phyloP scores from a whole-genome alignment of 2,797 vertebrate genomes.

The Lutjanus argentimaculatus region DNA sequence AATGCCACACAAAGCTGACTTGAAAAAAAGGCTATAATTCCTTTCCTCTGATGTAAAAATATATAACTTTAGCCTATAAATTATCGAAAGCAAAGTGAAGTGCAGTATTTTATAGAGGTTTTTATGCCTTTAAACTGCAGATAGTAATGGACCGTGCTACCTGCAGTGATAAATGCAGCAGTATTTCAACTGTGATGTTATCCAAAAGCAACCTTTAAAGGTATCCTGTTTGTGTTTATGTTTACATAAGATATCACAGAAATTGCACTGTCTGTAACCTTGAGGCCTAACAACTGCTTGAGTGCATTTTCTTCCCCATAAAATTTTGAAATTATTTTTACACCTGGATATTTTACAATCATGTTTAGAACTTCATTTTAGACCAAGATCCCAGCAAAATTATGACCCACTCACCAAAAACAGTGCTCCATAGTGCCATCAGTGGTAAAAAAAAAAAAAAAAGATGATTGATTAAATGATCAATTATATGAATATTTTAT shows the following conservation, averaged over 20 bases:
- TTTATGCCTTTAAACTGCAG: background rate
- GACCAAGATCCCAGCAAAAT: background rate
- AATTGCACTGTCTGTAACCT: background rate
- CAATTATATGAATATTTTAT: background rate
- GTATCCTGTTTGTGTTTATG: background rate
- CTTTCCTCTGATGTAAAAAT: slow-evolving; percentile 14
- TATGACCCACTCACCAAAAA: background rate
- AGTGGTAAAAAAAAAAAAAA: background rate
- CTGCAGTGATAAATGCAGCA: slow-evolving; percentile 25
- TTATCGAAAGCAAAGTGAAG: background rate
- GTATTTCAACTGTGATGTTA: slow-evolving; percentile 35
- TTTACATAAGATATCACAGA: background rate
- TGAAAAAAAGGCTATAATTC: background rate
- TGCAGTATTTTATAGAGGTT: slow-evolving; percentile 6
- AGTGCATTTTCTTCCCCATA: slow-evolving; percentile 1
- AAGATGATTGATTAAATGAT: no score
- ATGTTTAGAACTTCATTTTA: background rate
- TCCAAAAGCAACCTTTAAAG: slow-evolving; percentile 24
- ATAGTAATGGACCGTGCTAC: background rate
- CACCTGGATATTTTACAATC: slow-evolving; percentile 6
- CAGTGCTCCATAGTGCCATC: no score
- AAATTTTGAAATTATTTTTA: background rate
- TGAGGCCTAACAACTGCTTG: background rate
- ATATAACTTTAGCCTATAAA: slow-evolving; percentile 26
- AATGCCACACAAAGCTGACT: slow-evolving; percentile 3